Conservation (phyloP, 23 tunicate species). For the Halocynthia roretzi region DNA sequence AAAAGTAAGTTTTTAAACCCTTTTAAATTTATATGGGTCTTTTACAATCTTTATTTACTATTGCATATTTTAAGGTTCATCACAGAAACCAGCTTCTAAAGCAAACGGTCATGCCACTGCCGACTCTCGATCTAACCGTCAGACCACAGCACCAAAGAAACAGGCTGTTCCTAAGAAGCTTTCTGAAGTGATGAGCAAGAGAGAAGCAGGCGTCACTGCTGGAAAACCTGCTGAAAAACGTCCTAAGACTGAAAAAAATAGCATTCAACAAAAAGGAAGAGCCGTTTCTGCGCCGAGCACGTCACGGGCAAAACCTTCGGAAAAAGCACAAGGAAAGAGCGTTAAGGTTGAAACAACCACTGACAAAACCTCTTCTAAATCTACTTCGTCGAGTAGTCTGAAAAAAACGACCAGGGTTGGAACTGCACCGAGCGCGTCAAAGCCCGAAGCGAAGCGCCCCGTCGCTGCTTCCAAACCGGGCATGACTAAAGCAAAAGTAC, state of each 20-base stretch:
- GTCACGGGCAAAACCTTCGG: slow-evolving; percentile 1
- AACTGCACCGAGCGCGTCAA: slow-evolving; percentile 6
- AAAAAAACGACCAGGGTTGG: slow-evolving; percentile 3
- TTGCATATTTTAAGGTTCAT: too few relatives aligned
- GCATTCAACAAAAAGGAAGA: too few relatives aligned
- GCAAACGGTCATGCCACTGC: too few relatives aligned
- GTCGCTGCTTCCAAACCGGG: background rate
- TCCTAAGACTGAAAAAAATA: slow-evolving; percentile 26
- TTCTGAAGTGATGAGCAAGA: slow-evolving; percentile 18
- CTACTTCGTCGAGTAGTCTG: background rate
- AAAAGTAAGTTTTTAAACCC: too few relatives aligned
- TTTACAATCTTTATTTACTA: too few relatives aligned
- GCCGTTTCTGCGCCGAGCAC: background rate
- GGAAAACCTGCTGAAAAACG: slow-evolving; percentile 46
- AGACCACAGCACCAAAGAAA: background rate
- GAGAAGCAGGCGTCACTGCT: slow-evolving; percentile 14
- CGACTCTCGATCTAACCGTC: too few relatives aligned
- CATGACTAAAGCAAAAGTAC: background rate
- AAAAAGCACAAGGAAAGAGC: background rate
- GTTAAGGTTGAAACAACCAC: background rate
- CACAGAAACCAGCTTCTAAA: too few relatives aligned
- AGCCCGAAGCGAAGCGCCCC: slow-evolving; percentile 8
- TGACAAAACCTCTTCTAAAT: background rate
- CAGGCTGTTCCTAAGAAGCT: slow-evolving; percentile 18
- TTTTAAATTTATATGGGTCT: too few relatives aligned